These are phyloP conservation scores for Equus quagga DNA, from an alignment of 2,113 vertebrate genomes.

Conservation along the genomic window DNA sequence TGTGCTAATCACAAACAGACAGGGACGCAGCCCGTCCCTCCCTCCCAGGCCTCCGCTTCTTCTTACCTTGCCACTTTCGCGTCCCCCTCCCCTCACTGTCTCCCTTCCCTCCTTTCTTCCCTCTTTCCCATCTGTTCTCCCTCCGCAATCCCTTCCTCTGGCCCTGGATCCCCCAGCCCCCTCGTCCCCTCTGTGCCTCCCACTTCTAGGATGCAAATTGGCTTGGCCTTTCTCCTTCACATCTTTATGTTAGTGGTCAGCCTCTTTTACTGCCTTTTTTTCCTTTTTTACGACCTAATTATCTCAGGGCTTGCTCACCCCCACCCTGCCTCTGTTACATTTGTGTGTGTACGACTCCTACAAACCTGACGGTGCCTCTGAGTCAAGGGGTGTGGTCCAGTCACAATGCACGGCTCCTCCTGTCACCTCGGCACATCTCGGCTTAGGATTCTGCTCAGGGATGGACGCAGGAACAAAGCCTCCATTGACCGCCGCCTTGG, in stretches of 20 bases:
- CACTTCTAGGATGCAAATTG: background rate
- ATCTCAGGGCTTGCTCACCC: background rate
- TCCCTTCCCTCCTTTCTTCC: background rate
- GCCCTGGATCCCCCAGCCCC: background rate
- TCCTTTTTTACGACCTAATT: background rate
- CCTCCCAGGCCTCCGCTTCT: accelerated
- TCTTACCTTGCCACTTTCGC: background rate
- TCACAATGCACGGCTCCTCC: background rate
- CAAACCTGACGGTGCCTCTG: background rate
- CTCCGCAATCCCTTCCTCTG: background rate
- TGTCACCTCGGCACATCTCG: background rate
- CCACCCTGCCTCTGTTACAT: accelerated
- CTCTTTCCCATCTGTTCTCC: background rate
- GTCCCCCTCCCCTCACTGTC: background rate
- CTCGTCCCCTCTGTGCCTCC: background rate
- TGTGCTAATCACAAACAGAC: slow-evolving; percentile 65
- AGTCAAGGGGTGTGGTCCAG: background rate
- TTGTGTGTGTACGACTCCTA: background rate
- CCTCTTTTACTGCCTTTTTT: background rate
- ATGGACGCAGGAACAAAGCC: background rate
- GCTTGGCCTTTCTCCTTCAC: background rate
- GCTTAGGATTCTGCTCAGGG: slow-evolving; percentile 23
- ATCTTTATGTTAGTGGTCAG: background rate
- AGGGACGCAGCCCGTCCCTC: background rate
- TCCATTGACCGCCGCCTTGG: background rate